Percentiles rank a stretch among this genome's conserved stretches.
Conservation (phyloP, 1,140 invertebrate species). For the Scaptomyza pallida region DNA sequence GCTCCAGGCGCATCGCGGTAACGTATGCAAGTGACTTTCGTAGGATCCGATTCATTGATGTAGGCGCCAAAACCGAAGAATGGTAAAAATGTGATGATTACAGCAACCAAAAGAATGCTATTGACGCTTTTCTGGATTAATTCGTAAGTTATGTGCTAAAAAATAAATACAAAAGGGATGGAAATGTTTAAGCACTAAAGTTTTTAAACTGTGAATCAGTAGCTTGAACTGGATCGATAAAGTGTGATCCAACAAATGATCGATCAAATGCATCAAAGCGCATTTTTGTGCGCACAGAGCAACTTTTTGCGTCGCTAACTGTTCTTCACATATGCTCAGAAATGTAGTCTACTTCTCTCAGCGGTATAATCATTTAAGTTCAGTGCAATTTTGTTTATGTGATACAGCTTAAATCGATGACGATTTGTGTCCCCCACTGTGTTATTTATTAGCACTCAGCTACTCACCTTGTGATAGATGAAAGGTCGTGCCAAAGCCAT, state of each 20-base stretch:
- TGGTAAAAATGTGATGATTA: slow-evolving; percentile 89
- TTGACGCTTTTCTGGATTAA: slow-evolving; percentile 89
- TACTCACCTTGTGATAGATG: slow-evolving; percentile 93
- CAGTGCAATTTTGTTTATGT: too few relatives aligned
- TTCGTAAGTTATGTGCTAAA: slow-evolving; percentile 91
- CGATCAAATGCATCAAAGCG: too few relatives aligned
- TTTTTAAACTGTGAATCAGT: too few relatives aligned
- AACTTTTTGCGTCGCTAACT: too few relatives aligned
- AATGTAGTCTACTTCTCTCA: too few relatives aligned
- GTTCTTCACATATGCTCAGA: too few relatives aligned
- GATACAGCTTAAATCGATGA: neutral
- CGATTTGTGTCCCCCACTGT: neutral
- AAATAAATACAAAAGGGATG: neutral
- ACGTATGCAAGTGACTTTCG: slow-evolving; percentile 85
- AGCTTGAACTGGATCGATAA: too few relatives aligned
- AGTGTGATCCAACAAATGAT: too few relatives aligned
- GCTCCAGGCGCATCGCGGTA: slow-evolving; percentile 88
- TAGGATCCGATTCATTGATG: slow-evolving; percentile 85
- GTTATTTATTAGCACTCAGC: slow-evolving; percentile 85
- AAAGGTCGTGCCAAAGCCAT: slow-evolving; percentile 94
- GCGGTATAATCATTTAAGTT: too few relatives aligned
- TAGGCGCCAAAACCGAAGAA: slow-evolving; percentile 92
- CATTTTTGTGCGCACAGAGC: too few relatives aligned
- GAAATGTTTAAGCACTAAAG: too few relatives aligned
- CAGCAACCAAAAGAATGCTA: slow-evolving; percentile 88